A percentile compares a stretch with the other conserved stretches of the same genome.
phyloP scores from a whole-genome alignment of 2,888 invertebrate genomes.

The Stramonita haemastoma region DNA sequence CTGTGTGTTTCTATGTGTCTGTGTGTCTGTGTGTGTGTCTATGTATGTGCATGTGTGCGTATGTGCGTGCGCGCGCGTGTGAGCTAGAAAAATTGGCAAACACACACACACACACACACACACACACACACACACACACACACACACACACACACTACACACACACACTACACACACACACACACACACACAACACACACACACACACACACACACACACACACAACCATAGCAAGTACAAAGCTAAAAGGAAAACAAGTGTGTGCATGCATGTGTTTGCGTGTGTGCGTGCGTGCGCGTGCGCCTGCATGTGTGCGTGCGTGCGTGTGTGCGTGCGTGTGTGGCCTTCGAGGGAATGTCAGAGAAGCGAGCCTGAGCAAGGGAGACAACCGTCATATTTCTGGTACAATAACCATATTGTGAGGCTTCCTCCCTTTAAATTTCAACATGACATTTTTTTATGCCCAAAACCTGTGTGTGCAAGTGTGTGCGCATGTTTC shows the following conservation, averaged over 20 bases:
- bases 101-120: background rate
- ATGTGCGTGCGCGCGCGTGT: background rate
- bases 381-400: too few species aligned
- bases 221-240: background rate
- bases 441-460: too few species aligned
- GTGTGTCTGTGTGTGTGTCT: background rate
- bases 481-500: background rate
- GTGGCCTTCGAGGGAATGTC: too few species aligned
- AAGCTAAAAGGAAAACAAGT: background rate
- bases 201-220: background rate
- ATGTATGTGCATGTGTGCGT: background rate
- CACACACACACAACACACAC: background rate
- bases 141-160: background rate
- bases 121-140: background rate
- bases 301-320: background rate
- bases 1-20: background rate
- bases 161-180: background rate
- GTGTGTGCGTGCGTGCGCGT: background rate
- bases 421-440: too few species aligned
- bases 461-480: background rate
- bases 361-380: too few species aligned
- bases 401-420: too few species aligned
- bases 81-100: background rate
- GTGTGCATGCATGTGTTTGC: background rate
- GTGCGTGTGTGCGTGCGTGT: background rate